phyloP scores from a whole-genome alignment of 2,797 vertebrate species.

The Micrastur ruficollis region DNA sequence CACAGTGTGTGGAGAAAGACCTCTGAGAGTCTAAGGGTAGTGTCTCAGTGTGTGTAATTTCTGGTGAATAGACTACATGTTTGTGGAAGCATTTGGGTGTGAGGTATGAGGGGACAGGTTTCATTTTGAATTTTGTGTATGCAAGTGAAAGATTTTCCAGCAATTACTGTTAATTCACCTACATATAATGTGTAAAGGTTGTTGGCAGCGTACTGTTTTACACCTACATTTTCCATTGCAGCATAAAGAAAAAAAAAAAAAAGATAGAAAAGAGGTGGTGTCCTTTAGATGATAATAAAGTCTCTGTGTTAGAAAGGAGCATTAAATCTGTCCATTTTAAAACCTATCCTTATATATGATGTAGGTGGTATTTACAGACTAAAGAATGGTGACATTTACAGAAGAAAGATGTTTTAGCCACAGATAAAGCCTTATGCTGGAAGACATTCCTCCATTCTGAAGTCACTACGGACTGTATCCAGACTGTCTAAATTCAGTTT shows the following conservation, averaged over 20 bases:
- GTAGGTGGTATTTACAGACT: constrained; percentile 57
- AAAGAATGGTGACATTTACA: constrained; percentile 62
- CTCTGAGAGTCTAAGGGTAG: neutral
- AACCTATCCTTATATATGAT: neutral
- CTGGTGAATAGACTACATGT: neutral
- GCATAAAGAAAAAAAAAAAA: neutral
- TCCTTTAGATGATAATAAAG: constrained; percentile 40
- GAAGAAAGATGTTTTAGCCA: constrained; percentile 19
- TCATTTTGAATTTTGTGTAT: neutral
- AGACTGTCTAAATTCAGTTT: neutral
- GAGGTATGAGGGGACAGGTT: neutral
- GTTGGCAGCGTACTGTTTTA: neutral
- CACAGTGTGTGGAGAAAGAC: neutral
- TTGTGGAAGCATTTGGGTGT: neutral
- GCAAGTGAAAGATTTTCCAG: neutral
- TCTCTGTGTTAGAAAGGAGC: neutral
- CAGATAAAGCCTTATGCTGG: neutral
- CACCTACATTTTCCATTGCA: neutral
- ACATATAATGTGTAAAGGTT: neutral
- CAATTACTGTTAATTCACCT: neutral
- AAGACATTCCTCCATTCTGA: constrained; percentile 7
- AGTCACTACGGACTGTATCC: neutral
- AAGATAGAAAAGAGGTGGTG: neutral
- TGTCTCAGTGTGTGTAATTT: neutral
- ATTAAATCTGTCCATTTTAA: neutral